Evolutionary conservation across 2,113 vertebrate genomes (phyloP).

Genomic region (Odocoileus virginianus): DNA sequence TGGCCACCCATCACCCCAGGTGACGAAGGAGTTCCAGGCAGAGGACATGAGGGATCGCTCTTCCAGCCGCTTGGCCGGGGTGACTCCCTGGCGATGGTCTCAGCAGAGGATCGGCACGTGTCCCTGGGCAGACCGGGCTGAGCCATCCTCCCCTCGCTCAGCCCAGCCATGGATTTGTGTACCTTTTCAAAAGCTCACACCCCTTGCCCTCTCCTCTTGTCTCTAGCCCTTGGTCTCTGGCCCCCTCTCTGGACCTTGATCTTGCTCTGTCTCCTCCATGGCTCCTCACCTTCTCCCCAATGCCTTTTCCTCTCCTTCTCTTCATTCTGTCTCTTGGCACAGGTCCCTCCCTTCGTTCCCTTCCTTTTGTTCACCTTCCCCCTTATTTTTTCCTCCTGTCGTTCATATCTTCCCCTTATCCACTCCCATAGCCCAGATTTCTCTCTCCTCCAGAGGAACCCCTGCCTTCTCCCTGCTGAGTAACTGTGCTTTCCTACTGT

Average conservation of each 20-base stretch:
- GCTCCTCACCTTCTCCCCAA: neutral
- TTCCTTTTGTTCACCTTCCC: neutral
- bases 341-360: neutral
- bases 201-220: neutral
- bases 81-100: neutral
- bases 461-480: neutral
- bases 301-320: neutral
- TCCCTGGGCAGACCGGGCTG: neutral
- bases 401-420: neutral
- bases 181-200: neutral
- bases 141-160: neutral
- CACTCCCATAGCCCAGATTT: neutral
- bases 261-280: neutral
- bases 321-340: neutral
- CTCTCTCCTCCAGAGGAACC: neutral
- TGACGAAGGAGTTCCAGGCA: neutral
- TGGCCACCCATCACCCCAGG: neutral
- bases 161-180: too few relatives aligned
- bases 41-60: neutral
- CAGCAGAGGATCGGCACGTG: rapidly evolving
- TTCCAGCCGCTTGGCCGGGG: neutral
- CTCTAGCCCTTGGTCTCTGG: neutral
- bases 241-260: neutral
- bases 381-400: neutral
- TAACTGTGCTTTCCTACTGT: neutral